Base-by-base conservation (phyloP, 2,888 invertebrate genomes). In the Tinea pellionella region DNA sequence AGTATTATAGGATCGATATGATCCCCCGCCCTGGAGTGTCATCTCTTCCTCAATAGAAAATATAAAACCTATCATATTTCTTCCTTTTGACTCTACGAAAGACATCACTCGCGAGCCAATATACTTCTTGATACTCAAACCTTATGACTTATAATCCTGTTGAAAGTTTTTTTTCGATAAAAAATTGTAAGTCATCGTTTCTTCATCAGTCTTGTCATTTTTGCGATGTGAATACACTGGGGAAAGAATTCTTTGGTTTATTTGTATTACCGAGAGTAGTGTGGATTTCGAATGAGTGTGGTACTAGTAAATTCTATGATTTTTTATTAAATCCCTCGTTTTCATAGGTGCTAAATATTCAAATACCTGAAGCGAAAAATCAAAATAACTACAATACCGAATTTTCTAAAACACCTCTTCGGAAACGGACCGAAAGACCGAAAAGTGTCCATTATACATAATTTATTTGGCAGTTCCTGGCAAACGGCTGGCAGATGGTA, bases 1-100 rank as follows among this genome's bases (percentile, higher is more conserved):
- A 78, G 79, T 81, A 79, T 80, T 78, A 75, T 77, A 75, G 79
- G 86, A 86, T 86, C 81, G 83, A 83, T 85, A 85, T 86, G 84
- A 72, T 15, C 59, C 42, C 42, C 19, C 59, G 24, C 42, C 19
- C n/a, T 19, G 55, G n/a, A 19, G 32, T 32, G 57, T 57, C 57
- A 57, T 57, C 57, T 57, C 29, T 13, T 32, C 19, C 55, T 24
- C 24, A 55, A 55, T 55, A 18, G n/a, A 55, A 55, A 55, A 19
- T 19, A 30, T 37, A 58, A 58, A 47, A 47, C 47, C 32, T 58
- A 37, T 58, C 58, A 58, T 58, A 30, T 58, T 58, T 32, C 58
- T 32, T 58, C 32, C 58, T 24, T 55, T 55, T 47, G 47, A 47
- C 47, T 47, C 47, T 15, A 16, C n/a, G 2, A 16, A 2, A 47